These are phyloP conservation scores for Xiphias gladius DNA, from an alignment of 2,113 vertebrate species.

Conservation along the genomic window DNA sequence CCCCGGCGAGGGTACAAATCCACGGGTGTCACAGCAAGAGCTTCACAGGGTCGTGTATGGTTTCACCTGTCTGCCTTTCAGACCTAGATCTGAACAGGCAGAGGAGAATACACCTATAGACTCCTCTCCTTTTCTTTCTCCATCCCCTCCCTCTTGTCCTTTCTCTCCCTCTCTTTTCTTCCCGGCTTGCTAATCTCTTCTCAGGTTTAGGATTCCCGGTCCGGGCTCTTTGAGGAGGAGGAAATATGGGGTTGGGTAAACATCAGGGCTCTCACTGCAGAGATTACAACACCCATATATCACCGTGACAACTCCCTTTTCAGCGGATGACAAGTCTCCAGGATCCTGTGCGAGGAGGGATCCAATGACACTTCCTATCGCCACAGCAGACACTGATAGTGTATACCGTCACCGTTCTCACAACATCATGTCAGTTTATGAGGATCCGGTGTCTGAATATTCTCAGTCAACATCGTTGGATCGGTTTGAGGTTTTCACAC, in stretches of 20 bases:
- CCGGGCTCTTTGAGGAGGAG: slow-evolving; percentile 82
- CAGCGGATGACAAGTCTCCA: slow-evolving; percentile 82
- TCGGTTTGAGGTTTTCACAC: slow-evolving; percentile 56
- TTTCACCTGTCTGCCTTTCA: slow-evolving; percentile 81
- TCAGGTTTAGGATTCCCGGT: slow-evolving; percentile 84
- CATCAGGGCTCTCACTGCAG: slow-evolving; percentile 84
- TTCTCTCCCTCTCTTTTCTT: slow-evolving; percentile 76
- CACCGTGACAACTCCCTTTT: slow-evolving; percentile 86
- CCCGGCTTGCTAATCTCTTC: slow-evolving; percentile 82
- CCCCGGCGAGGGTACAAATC: slow-evolving; percentile 58
- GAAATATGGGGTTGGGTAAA: slow-evolving; percentile 85
- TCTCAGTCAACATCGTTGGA: slow-evolving; percentile 49
- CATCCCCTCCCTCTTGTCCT: slow-evolving; percentile 52
- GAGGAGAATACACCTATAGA: slow-evolving; percentile 76
- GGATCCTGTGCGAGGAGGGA: slow-evolving; percentile 73
- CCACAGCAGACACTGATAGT: slow-evolving; percentile 71
- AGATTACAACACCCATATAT: slow-evolving; percentile 87
- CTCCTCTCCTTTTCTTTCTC: slow-evolving; percentile 55
- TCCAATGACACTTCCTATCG: slow-evolving; percentile 85
- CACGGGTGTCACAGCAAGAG: slow-evolving; percentile 66
- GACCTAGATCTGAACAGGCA: slow-evolving; percentile 73
- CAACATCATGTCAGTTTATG: slow-evolving; percentile 70
- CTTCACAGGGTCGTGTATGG: slow-evolving; percentile 62
- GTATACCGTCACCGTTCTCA: slow-evolving; percentile 74
- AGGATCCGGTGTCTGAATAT: slow-evolving; percentile 57